Conservation (phyloP, 2,888 invertebrate species). For the Hydriomena furcata region DNA sequence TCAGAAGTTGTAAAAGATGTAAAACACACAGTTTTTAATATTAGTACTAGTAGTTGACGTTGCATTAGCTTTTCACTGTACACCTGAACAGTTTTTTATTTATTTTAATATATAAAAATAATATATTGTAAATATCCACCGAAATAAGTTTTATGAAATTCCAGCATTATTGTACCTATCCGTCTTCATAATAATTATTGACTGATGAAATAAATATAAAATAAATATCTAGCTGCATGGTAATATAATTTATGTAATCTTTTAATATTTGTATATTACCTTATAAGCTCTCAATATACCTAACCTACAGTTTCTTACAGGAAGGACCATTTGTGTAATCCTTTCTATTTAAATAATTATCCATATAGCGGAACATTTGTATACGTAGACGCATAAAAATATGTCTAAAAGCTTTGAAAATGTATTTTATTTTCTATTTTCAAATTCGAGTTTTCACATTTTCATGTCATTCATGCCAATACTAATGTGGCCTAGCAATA, state of each 20-base stretch:
- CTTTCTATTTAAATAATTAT: too few species aligned
- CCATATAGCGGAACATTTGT: background rate
- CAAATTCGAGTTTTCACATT: too few species aligned
- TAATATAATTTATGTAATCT: background rate
- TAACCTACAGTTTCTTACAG: too few species aligned
- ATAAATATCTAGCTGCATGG: background rate
- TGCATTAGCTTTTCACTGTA: too few species aligned
- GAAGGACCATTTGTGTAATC: too few species aligned
- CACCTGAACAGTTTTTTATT: too few species aligned
- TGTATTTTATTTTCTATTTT: too few species aligned
- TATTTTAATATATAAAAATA: too few species aligned
- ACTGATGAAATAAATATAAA: background rate
- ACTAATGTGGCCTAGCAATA: background rate
- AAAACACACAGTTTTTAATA: too few species aligned
- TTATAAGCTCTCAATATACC: background rate
- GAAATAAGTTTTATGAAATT: background rate
- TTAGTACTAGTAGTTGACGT: too few species aligned
- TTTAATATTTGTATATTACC: background rate
- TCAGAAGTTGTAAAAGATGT: too few species aligned
- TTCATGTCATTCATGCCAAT: too few species aligned
- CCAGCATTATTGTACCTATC: background rate
- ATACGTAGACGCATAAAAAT: background rate
- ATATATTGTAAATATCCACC: conserved; percentile 10
- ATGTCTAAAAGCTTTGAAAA: background rate
- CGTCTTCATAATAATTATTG: background rate